Evolutionary conservation across 2,113 vertebrate genomes (phyloP).

Genomic region (Euleptes europaea): DNA sequence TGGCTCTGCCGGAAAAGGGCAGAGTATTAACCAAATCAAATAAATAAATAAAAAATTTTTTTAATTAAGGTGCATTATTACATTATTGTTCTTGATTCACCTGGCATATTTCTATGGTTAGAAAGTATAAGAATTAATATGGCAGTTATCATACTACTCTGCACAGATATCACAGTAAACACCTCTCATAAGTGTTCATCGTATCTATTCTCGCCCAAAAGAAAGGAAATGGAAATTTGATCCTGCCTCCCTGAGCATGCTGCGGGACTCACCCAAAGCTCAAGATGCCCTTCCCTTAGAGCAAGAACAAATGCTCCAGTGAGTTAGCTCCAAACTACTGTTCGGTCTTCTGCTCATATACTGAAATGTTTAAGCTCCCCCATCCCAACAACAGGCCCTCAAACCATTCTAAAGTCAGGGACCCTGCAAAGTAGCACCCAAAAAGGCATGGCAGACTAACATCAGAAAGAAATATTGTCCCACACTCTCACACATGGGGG

Average conservation of each 20-base stretch:
- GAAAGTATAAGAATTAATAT: slow-evolving; percentile 25
- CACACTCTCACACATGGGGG: no score
- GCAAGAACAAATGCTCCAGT: not conserved
- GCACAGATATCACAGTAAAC: slow-evolving; percentile 16
- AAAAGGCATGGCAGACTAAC: not conserved
- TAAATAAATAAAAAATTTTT: slow-evolving; percentile 50
- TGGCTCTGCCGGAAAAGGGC: no score
- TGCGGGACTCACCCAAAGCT: no score
- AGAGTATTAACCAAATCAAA: no score
- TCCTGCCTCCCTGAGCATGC: no score
- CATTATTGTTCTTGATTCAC: slow-evolving; percentile 60
- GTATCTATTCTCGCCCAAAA: no score
- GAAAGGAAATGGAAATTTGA: no score
- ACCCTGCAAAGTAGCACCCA: not conserved
- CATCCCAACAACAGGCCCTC: not conserved
- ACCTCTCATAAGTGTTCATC: not conserved
- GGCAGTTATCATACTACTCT: slow-evolving; percentile 15
- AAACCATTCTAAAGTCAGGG: not conserved
- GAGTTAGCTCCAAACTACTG: not conserved
- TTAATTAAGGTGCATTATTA: slow-evolving; percentile 68
- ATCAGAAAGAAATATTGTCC: not conserved
- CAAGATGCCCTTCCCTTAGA: no score
- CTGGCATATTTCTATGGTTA: slow-evolving; percentile 38
- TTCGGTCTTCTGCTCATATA: not conserved
- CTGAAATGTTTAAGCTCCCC: no score